Evolutionary conservation across 2,797 vertebrate species (phyloP).

Genomic region (Danio albolineatus): DNA sequence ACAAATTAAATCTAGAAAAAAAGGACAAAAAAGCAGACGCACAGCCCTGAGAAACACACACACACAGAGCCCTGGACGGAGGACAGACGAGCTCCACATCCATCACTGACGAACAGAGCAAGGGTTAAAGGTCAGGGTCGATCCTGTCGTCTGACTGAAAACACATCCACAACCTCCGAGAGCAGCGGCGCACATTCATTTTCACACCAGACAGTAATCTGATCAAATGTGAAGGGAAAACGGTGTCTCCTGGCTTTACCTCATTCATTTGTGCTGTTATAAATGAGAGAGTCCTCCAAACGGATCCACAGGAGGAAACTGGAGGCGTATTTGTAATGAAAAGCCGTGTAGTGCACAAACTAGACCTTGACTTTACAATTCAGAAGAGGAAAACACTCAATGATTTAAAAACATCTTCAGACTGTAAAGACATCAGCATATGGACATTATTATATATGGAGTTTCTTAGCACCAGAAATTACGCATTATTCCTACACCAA

Average conservation of each 20-base stretch:
- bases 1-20: no score
- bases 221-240: background rate
- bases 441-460: no score
- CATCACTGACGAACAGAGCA: constrained; percentile 38
- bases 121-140: constrained; percentile 24
- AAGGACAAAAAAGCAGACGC: no score
- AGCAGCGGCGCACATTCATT: constrained; percentile 1
- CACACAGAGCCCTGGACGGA: no score
- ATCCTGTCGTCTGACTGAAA: background rate
- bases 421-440: background rate
- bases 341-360: background rate
- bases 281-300: background rate
- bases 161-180: constrained; percentile 6
- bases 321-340: background rate
- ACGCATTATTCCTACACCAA: no score
- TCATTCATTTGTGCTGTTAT: background rate
- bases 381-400: background rate
- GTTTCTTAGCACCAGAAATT: no score
- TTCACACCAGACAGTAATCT: background rate
- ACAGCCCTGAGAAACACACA: no score
- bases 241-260: background rate
- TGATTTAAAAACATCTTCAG: background rate
- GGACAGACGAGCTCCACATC: no score
- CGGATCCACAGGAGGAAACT: background rate
- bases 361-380: background rate